Conservation (phyloP, 2,113 vertebrate species). For the Rutilus rutilus region DNA sequence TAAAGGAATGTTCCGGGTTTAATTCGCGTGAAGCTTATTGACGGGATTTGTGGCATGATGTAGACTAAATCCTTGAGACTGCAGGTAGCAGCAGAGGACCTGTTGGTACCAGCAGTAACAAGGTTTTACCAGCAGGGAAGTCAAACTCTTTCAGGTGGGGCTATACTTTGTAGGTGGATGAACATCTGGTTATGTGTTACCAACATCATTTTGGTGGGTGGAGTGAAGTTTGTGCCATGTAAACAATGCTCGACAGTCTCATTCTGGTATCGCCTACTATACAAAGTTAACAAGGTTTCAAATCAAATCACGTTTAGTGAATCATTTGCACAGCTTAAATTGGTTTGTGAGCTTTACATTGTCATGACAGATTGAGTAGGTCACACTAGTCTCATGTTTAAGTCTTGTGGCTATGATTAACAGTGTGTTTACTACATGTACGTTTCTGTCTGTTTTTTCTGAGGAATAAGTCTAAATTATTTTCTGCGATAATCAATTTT, state of each 20-base stretch:
- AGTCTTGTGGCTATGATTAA: neutral
- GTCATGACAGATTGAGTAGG: neutral
- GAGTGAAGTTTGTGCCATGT: neutral
- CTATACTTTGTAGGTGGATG: neutral
- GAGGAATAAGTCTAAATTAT: neutral
- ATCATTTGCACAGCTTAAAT: neutral
- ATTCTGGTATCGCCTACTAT: neutral
- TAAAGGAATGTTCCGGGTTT: constrained; percentile 58
- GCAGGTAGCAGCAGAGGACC: too few relatives aligned
- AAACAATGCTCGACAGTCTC: neutral
- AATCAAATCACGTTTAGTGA: neutral
- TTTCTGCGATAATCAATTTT: neutral
- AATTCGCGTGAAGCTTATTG: neutral
- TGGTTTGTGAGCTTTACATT: neutral
- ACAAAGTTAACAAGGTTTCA: neutral
- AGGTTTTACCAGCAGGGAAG: neutral
- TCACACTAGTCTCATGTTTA: constrained; percentile 4
- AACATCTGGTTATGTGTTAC: neutral
- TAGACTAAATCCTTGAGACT: neutral
- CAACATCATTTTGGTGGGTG: neutral
- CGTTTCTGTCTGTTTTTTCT: neutral
- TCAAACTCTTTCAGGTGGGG: neutral
- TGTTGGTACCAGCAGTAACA: neutral
- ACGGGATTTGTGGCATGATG: neutral
- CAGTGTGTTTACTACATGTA: neutral